A percentile compares a stretch with the other conserved stretches of the same genome.
These are phyloP conservation scores for Synergus laeviventris DNA, from an alignment of 2,888 invertebrate genomes.

Conservation along the genomic window DNA sequence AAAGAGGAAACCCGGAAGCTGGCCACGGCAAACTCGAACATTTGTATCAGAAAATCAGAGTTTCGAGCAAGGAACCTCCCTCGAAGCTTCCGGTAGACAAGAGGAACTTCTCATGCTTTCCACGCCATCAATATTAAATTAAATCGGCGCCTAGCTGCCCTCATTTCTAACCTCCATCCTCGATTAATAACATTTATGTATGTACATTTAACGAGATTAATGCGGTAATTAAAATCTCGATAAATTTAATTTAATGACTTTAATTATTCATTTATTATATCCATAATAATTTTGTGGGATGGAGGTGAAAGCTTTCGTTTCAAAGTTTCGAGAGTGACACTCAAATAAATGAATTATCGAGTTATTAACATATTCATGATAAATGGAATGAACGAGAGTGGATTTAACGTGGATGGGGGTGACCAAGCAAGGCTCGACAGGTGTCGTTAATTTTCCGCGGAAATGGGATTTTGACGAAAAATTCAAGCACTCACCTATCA, in stretches of 20 bases:
- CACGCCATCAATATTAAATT: background rate
- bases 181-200: background rate
- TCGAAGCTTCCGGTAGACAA: slow-evolving; percentile 8
- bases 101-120: background rate
- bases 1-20: slow-evolving; percentile 48
- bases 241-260: background rate
- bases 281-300: slow-evolving; percentile 8
- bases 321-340: background rate
- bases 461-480: slow-evolving; percentile 66
- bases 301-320: background rate
- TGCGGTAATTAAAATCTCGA: background rate
- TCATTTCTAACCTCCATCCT: background rate
- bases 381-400: slow-evolving; percentile 2
- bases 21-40: slow-evolving; percentile 51
- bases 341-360: background rate
- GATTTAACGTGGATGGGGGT: background rate
- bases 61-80: slow-evolving; percentile 29
- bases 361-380: slow-evolving; percentile 4
- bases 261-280: background rate
- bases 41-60: slow-evolving; percentile 55
- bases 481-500: slow-evolving; percentile 60
- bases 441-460: slow-evolving; percentile 50
- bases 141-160: background rate
- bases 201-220: background rate
- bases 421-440: background rate